Conservation (phyloP, 2,113 vertebrate genomes). For the Shinisaurus crocodilurus region DNA sequence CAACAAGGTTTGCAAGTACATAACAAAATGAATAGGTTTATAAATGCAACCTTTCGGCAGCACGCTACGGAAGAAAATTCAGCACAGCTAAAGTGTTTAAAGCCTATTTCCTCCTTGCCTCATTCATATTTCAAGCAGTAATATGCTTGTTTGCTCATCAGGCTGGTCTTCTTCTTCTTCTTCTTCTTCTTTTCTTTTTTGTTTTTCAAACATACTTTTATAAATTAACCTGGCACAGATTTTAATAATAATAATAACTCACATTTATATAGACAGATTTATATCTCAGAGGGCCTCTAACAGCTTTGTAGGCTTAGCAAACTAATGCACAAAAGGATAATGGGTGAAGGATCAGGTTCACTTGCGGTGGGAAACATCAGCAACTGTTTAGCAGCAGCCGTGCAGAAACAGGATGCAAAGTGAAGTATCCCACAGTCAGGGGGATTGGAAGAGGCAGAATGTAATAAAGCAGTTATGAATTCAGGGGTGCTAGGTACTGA, state of each 20-base stretch:
- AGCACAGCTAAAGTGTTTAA: conserved; percentile 54
- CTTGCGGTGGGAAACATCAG: fast-evolving
- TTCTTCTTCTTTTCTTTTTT: conserved; percentile 8
- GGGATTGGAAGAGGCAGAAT: neutral
- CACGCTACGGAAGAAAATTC: conserved; percentile 53
- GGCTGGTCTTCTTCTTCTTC: conserved; percentile 37
- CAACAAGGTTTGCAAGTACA: conserved; percentile 61
- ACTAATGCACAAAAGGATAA: neutral
- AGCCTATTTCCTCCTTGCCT: conserved; percentile 49
- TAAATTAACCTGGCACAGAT: conserved; percentile 69
- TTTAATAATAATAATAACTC: conserved; percentile 60
- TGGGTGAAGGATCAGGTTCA: neutral
- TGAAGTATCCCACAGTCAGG: neutral
- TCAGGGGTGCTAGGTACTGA: no score
- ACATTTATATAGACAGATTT: conserved; percentile 37
- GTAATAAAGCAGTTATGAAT: neutral
- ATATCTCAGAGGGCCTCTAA: conserved; percentile 25
- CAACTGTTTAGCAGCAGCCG: neutral
- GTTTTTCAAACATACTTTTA: conserved; percentile 61
- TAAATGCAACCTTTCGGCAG: conserved; percentile 70
- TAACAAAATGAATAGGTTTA: conserved; percentile 67
- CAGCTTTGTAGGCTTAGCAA: conserved; percentile 17
- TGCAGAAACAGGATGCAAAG: fast-evolving
- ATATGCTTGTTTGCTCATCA: conserved; percentile 66
- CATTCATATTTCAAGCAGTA: conserved; percentile 68